Conservation (phyloP, 2,797 vertebrate species). For the Alectoris magna region DNA sequence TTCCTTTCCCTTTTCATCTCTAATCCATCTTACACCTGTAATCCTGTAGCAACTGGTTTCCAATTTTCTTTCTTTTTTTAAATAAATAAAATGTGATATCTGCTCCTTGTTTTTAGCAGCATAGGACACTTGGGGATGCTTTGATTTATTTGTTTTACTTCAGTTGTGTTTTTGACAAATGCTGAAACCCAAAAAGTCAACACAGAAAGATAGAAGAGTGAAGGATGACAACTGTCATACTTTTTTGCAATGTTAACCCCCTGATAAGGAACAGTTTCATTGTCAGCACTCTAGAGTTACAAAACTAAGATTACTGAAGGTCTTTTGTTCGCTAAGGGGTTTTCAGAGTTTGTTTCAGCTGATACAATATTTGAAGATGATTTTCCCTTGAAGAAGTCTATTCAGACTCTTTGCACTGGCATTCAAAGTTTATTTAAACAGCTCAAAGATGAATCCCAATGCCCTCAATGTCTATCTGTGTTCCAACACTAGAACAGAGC, state of each 20-base stretch:
- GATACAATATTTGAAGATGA: neutral
- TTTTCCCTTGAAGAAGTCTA: neutral
- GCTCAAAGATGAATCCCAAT: neutral
- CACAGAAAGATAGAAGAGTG: neutral
- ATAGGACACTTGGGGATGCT: neutral
- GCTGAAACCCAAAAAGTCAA: neutral
- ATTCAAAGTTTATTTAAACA: neutral
- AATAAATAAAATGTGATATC: neutral
- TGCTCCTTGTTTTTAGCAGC: neutral
- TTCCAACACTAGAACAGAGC: neutral
- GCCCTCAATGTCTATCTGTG: neutral
- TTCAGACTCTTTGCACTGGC: neutral
- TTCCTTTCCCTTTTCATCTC: neutral
- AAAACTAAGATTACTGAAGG: neutral
- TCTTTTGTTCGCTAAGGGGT: neutral
- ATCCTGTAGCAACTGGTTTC: neutral
- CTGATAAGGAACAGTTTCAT: neutral
- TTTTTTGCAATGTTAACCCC: neutral
- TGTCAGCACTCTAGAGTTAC: neutral
- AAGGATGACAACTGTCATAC: neutral
- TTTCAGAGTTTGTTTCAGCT: neutral
- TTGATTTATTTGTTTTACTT: neutral
- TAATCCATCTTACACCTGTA: neutral
- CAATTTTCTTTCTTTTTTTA: neutral
- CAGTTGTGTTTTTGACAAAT: neutral